These are phyloP conservation scores for Neocrepidodera transversa DNA, from an alignment of 2,888 invertebrate genomes.

Conservation along the genomic window DNA sequence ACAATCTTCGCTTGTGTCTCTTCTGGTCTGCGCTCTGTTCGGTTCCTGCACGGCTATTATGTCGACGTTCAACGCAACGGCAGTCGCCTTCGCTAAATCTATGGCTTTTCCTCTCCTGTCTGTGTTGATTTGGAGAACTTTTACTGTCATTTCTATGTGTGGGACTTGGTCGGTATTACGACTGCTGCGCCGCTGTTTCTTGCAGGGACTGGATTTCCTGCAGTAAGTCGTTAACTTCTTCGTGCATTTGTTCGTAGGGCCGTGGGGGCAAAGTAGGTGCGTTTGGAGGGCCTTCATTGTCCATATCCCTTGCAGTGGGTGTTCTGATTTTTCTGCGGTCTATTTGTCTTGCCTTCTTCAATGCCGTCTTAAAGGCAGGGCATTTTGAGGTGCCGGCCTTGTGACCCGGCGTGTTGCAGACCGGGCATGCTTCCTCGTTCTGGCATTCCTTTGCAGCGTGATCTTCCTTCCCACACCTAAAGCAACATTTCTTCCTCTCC, in stretches of 20 bases:
- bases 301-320: no score
- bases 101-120: not conserved
- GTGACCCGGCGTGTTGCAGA: conserved; percentile 9
- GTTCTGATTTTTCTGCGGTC: not conserved
- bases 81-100: not conserved
- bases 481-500: conserved; percentile 9
- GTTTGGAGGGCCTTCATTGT: no score
- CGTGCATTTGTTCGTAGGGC: no score
- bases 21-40: no score
- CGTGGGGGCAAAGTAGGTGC: no score
- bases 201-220: no score
- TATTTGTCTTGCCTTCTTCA: not conserved
- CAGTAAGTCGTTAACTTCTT: no score
- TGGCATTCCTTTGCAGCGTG: conserved; percentile 4
- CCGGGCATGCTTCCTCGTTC: conserved; percentile 16
- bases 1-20: not conserved
- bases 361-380: not conserved
- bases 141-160: no score
- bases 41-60: no score
- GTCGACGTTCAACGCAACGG: not conserved
- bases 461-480: conserved; percentile 3
- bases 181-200: no score
- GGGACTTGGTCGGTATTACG: no score
- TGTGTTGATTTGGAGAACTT: not conserved
- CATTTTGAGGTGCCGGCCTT: conserved; percentile 8